These are phyloP conservation scores for Pheosia tremula DNA, from an alignment of 2,888 invertebrate species.

Conservation along the genomic window DNA sequence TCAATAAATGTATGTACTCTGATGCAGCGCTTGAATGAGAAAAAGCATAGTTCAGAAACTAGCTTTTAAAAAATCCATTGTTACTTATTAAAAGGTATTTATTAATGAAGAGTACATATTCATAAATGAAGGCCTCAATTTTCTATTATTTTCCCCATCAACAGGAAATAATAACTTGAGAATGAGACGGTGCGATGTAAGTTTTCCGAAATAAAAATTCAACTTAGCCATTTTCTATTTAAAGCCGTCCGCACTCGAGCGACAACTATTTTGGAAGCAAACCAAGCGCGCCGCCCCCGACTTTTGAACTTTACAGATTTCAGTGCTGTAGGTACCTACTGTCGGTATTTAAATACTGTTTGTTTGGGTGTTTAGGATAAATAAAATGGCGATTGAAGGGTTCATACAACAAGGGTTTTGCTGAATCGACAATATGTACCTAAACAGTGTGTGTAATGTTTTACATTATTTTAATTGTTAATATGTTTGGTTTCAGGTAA, in stretches of 20 bases:
- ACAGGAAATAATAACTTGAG: conserved; percentile 15
- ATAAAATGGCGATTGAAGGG: neutral
- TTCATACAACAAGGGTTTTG: no score
- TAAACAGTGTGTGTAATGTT: no score
- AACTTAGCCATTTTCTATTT: conserved; percentile 45
- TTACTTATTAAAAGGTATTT: no score
- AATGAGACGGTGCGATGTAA: conserved; percentile 33
- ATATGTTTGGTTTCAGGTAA: no score
- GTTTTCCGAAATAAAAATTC: conserved; percentile 37
- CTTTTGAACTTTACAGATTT: conserved; percentile 24
- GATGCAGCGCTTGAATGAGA: no score
- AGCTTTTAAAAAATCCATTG: no score
- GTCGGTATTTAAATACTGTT: neutral
- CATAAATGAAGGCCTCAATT: neutral
- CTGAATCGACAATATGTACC: no score
- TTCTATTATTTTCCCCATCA: neutral
- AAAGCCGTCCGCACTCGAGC: conserved; percentile 26
- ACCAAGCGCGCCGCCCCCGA: conserved; percentile 31
- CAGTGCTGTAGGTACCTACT: neutral
- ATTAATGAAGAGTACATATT: no score
- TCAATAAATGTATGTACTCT: no score
- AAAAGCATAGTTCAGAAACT: no score
- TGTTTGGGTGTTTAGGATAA: neutral
- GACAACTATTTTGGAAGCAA: conserved; percentile 41
- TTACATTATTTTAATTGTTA: no score